Evolutionary conservation across 2,888 invertebrate species (phyloP), one percentile per base, ranked within the genome.

Genomic region (Campaea margaritaria): DNA sequence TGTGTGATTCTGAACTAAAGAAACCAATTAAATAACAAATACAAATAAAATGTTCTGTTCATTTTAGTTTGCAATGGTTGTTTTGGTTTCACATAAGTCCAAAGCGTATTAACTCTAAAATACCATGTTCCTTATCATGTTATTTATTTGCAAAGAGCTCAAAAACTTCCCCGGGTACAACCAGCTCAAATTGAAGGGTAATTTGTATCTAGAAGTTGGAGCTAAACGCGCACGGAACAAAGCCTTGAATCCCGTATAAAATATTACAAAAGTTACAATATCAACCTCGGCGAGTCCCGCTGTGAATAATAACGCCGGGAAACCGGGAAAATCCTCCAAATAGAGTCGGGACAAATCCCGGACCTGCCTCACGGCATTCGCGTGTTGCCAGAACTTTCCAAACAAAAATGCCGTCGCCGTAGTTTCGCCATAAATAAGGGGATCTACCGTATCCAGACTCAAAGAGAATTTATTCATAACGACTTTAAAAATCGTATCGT

Each of bases 381-480:
- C 49, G 53, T 73, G 61, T 62, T 74, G 42, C 55, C 51, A 55
- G 50, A 78, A 77, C 68, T 78, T 75, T 66, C 43, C 62, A 51
- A 62, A 66, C 72, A 73, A 79, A 78, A 78, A 79, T 76, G 67
- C 69, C 68, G 53, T 50, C 68, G 59, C 56, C 65, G 67, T 74
- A 75, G 71, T 75, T 75, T 69, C 68, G 38, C 72, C 75, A 76
- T 82, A 82, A 82, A 82, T 81, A 82, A 78, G 70, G 70, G 72
- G 76, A 78, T 75, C 69, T 66, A 57, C 62, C 59, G 56, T 51
- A 65, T 62, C 64, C 69, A 61, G 68, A 62, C 68, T 72, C 62
- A 9, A 10, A 54, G 51, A 56, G 59, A 70, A 71, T 76, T 78
- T 78, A 76, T 70, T 69, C 67, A 59, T 65, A 65, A 68, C 68